A percentile compares a stretch with the other conserved stretches of the same genome.
Conservation (phyloP, 1,140 invertebrate species). For the Drosophila nikananu region DNA sequence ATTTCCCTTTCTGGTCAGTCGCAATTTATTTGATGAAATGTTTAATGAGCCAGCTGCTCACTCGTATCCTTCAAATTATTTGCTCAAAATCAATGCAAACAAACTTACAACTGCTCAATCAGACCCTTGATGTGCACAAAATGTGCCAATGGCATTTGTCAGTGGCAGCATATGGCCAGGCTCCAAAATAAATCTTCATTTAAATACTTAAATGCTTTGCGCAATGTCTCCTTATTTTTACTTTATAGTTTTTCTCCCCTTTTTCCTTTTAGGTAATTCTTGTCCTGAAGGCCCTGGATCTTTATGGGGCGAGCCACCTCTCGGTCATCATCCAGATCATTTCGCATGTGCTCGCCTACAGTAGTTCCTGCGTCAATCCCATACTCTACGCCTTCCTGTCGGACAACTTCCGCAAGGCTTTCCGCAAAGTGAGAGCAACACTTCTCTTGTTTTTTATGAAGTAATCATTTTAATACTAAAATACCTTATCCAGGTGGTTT, state of each 20-base stretch:
- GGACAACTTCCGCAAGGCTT: no score
- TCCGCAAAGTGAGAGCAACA: no score
- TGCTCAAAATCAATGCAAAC: slow-evolving; percentile 61
- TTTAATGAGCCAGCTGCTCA: slow-evolving; percentile 39
- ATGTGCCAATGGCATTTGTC: slow-evolving; percentile 34
- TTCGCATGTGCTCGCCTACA: no score
- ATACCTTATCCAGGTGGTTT: no score
- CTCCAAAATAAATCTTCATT: not conserved
- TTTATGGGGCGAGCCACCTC: no score
- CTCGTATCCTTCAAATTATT: slow-evolving; percentile 34
- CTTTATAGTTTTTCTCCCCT: not conserved
- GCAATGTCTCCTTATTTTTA: not conserved
- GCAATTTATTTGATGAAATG: slow-evolving; percentile 58
- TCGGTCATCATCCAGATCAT: no score
- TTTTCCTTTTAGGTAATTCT: slow-evolving; percentile 89
- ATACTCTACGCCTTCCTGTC: no score
- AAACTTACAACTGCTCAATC: slow-evolving; percentile 31
- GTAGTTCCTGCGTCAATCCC: no score
- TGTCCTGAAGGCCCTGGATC: slow-evolving; percentile 91
- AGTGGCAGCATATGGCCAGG: slow-evolving; percentile 15
- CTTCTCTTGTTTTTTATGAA: no score
- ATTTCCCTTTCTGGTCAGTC: slow-evolving; percentile 35
- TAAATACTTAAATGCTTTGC: not conserved
- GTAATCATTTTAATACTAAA: no score
- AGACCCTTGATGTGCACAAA: slow-evolving; percentile 13